These are phyloP conservation scores for Nyctibius bracteatus DNA, from an alignment of 2,113 vertebrate species.

Conservation along the genomic window DNA sequence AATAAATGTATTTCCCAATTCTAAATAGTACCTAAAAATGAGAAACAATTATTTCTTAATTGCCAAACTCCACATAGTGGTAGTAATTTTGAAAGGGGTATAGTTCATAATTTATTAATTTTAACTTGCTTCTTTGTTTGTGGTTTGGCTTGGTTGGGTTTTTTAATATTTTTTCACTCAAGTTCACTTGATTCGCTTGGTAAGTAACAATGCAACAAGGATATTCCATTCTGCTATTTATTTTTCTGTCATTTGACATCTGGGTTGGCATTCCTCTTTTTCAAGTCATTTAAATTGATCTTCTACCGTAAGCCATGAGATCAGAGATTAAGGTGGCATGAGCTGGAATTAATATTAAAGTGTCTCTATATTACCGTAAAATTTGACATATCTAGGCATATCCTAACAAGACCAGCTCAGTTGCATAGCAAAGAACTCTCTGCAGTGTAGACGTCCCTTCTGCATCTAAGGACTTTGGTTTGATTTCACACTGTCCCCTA, in stretches of 20 bases:
- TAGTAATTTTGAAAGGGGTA: not conserved
- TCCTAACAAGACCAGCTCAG: not conserved
- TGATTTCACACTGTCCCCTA: not conserved
- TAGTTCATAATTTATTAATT: not conserved
- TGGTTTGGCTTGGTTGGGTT: accelerated
- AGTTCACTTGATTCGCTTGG: not conserved
- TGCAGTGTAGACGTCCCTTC: not conserved
- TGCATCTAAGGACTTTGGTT: not conserved
- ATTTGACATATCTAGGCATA: not conserved
- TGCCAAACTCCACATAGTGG: not conserved
- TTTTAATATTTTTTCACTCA: not conserved
- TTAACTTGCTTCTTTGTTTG: not conserved
- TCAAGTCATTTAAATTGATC: not conserved
- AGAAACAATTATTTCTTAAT: not conserved
- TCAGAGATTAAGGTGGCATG: not conserved
- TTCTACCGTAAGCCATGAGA: not conserved
- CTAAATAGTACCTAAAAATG: not conserved
- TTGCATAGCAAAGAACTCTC: not conserved
- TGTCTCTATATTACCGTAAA: not conserved
- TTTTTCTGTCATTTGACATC: not conserved
- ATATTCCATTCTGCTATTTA: not conserved
- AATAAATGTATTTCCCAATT: not conserved
- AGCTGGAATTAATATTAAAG: not conserved
- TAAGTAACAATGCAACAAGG: not conserved
- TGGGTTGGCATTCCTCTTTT: not conserved